Conservation (phyloP, 2,113 vertebrate species). For the Ivindomyrus marchei region DNA sequence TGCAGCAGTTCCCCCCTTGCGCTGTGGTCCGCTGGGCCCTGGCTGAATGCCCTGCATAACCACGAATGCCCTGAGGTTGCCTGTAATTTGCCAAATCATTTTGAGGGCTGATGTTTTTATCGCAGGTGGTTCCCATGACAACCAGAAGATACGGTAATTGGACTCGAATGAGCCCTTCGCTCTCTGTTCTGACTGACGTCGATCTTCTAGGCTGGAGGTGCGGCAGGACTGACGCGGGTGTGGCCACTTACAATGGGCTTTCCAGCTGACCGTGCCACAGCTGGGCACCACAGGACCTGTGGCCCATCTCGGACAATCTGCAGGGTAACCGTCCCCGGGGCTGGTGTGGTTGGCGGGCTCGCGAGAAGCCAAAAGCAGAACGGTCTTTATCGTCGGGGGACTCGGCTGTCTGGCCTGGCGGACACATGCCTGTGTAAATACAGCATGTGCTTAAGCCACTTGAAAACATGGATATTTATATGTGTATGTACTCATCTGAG, state of each 20-base stretch:
- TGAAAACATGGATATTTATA: conserved; percentile 48
- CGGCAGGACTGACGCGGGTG: not conserved
- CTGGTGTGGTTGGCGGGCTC: not conserved
- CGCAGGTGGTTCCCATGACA: conserved; percentile 49
- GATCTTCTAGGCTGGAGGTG: not conserved
- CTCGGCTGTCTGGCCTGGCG: conserved; percentile 52
- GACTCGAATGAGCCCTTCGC: conserved; percentile 35
- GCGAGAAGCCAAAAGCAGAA: conserved; percentile 14
- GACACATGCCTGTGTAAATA: conserved; percentile 52
- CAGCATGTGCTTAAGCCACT: conserved; percentile 60
- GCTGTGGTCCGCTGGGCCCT: not conserved
- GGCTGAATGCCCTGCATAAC: not conserved
- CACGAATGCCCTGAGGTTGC: conserved; percentile 24
- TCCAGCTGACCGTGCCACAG: not conserved
- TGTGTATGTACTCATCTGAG: not conserved
- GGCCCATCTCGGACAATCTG: not conserved
- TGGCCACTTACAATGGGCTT: not conserved
- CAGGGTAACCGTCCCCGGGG: not conserved
- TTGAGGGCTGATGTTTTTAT: conserved; percentile 37
- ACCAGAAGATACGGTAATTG: conserved; percentile 43
- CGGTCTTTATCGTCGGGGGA: conserved; percentile 21
- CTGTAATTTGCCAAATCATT: conserved; percentile 45
- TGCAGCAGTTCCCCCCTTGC: not conserved
- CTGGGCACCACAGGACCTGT: not conserved
- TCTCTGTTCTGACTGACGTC: not conserved